Base-by-base conservation (phyloP, 2,113 vertebrate species). In the Poecilia latipinna region DNA sequence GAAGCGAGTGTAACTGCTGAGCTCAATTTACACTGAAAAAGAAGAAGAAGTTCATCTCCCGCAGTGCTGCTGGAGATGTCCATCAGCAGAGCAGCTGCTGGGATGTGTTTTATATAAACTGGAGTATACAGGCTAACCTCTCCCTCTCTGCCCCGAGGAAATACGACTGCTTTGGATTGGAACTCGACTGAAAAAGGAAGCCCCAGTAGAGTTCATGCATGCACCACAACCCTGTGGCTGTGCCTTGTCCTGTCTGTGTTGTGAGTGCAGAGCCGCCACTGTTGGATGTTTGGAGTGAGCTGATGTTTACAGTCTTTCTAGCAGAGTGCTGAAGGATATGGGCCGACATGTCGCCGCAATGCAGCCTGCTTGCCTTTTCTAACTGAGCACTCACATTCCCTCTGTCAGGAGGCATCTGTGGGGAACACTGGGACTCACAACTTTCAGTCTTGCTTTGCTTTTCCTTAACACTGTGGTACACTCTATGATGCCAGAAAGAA, bases 111-210 rank as follows among this genome's bases (percentile, higher is more conserved):
- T 91, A 87, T 92, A 91, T 93, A 90, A 93, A 92, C 88, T 80
- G 69, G 86, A 88, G 82, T 80, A 72, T 83, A 89, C 83, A 82
- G 66, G 62, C 83, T 44, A 89, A 87, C 77, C 90, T 90, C 82
- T 89, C 86, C 75, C 77, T 78, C 75, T 76, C 76, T 80, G 84
- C 90, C 94, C 90, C 86, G 61, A 93, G 93, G 93, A 93, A 93
- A 94, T 88, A 90, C 90, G 91, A 94, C 87, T 92, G 87, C 91
- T 90, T 82, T 81, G 75, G 88, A 91, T 86, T 93, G 93, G 90
- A 92, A 92, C 92, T 90, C 78, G 8, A 68, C 78, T 77, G 65
- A 80, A 88, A 57, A 83, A 86, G 82, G 85, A 89, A 90, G 89
- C 84, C 89, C 91, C 90, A 89, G 87, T 73, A 90, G 89, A 88